phyloP scores from a whole-genome alignment of 2,113 vertebrate species.

The Herpetotheres cachinnans region DNA sequence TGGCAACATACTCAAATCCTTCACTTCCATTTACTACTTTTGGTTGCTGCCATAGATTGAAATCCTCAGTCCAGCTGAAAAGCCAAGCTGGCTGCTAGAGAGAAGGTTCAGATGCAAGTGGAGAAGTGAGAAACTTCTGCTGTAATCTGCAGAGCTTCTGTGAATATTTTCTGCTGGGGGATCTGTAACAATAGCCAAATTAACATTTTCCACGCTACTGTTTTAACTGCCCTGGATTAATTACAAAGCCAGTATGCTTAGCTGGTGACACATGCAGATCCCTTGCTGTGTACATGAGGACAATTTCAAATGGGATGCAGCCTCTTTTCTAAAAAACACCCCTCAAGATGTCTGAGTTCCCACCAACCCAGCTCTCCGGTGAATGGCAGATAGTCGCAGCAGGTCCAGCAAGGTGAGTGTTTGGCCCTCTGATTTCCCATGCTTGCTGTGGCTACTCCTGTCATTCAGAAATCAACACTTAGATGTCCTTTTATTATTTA shows the following conservation, averaged over 20 bases:
- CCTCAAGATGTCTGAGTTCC: not conserved
- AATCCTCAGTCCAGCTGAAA: not conserved
- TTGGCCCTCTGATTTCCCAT: not conserved
- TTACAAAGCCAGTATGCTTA: not conserved
- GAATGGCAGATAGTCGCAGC: not conserved
- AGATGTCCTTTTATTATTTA: not conserved
- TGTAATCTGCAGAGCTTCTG: not conserved
- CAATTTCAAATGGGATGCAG: not conserved
- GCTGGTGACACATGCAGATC: rapidly evolving
- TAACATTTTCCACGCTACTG: not conserved
- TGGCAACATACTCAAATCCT: not conserved
- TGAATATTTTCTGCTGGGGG: rapidly evolving
- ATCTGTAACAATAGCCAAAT: not conserved
- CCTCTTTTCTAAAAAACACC: not conserved
- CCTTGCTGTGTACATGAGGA: rapidly evolving
- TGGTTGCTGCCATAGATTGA: not conserved
- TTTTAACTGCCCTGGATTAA: not conserved
- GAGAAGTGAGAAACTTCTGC: not conserved
- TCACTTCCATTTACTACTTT: not conserved
- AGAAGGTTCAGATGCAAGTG: not conserved
- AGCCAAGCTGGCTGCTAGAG: not conserved
- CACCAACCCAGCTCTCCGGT: rapidly evolving
- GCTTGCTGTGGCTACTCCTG: not conserved
- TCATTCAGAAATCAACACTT: not conserved
- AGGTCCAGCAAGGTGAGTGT: not conserved